Evolutionary conservation across 2,113 vertebrate genomes (phyloP).

Genomic region (Sorex fumeus): DNA sequence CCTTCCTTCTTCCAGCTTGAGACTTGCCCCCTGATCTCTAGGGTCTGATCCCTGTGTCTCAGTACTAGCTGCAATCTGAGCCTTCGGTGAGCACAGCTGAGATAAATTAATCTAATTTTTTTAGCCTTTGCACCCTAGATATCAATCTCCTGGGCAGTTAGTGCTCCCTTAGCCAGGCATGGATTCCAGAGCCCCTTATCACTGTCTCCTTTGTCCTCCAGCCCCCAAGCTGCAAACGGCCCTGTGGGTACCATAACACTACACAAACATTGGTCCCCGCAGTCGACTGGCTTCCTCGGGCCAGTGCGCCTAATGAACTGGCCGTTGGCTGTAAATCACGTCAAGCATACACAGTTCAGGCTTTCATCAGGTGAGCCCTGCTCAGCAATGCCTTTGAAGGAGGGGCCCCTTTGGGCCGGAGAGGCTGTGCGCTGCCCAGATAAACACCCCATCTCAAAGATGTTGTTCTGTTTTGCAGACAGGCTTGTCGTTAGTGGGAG

Average conservation of each 20-base stretch:
- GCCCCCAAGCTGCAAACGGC: slow-evolving; percentile 66
- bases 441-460: slow-evolving; percentile 87
- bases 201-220: slow-evolving; percentile 84
- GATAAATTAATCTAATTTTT: slow-evolving; percentile 84
- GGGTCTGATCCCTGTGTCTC: slow-evolving; percentile 55
- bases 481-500: slow-evolving; percentile 84
- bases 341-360: slow-evolving; percentile 83
- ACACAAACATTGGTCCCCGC: slow-evolving; percentile 83
- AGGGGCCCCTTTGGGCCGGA: slow-evolving; percentile 63
- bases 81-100: slow-evolving; percentile 71
- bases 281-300: slow-evolving; percentile 78
- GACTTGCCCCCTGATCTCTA: slow-evolving; percentile 43
- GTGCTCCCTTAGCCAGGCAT: slow-evolving; percentile 62
- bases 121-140: slow-evolving; percentile 81
- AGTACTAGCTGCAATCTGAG: slow-evolving; percentile 57
- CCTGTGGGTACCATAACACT: slow-evolving; percentile 79
- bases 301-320: slow-evolving; percentile 84
- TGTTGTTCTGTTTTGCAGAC: slow-evolving; percentile 88
- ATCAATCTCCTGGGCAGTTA: slow-evolving; percentile 81
- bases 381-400: slow-evolving; percentile 87
- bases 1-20: slow-evolving; percentile 31
- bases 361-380: slow-evolving; percentile 87
- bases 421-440: slow-evolving; percentile 81
- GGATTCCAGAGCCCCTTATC: slow-evolving; percentile 78
- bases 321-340: slow-evolving; percentile 85